These are phyloP conservation scores for Platichthys stellatus DNA, from an alignment of 2,113 vertebrate genomes.

Conservation along the genomic window DNA sequence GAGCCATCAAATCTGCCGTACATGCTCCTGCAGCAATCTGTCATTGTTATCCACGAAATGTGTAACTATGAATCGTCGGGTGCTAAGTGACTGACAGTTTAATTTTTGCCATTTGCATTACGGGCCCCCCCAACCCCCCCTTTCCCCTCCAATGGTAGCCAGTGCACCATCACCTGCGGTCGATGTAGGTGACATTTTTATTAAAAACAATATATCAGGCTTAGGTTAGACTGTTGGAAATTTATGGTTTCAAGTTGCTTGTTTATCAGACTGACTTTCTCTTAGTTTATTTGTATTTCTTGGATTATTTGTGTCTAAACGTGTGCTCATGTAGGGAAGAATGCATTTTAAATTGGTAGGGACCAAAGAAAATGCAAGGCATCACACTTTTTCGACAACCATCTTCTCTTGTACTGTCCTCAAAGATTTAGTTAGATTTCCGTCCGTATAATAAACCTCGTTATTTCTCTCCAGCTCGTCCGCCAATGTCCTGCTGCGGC, in stretches of 20 bases:
- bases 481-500: slow-evolving; percentile 20
- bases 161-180: slow-evolving; percentile 38
- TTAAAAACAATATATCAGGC: slow-evolving; percentile 41
- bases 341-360: neutral
- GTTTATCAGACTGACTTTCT: neutral
- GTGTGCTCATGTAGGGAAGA: too few relatives aligned
- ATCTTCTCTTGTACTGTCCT: slow-evolving; percentile 4
- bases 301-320: neutral
- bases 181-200: slow-evolving; percentile 58
- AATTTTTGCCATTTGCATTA: slow-evolving; percentile 67
- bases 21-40: slow-evolving; percentile 32
- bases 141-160: slow-evolving; percentile 25
- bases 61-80: slow-evolving; percentile 42
- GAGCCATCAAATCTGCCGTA: slow-evolving; percentile 45
- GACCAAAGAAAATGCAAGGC: neutral
- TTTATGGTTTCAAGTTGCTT: slow-evolving; percentile 15
- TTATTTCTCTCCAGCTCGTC: slow-evolving; percentile 18
- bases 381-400: neutral
- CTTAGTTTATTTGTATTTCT: neutral
- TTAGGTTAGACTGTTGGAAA: slow-evolving; percentile 10
- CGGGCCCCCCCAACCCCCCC: neutral
- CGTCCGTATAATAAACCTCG: neutral
- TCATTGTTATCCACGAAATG: slow-evolving; percentile 68
- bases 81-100: slow-evolving; percentile 77
- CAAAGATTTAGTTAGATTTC: neutral